These are phyloP conservation scores for Plagodis dolabraria DNA, from an alignment of 2,888 invertebrate genomes.

Conservation along the genomic window DNA sequence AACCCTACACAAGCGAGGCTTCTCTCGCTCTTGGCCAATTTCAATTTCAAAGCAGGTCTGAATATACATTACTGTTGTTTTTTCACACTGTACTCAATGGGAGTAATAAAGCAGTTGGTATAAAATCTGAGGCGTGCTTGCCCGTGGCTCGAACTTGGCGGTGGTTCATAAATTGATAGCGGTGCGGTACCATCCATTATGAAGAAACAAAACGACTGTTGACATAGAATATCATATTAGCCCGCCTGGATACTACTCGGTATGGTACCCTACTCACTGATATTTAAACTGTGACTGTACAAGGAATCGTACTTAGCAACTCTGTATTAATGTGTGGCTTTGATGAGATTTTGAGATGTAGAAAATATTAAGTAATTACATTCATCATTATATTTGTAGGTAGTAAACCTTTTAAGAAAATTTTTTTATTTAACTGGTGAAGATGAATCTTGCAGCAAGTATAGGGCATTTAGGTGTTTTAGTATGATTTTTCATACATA, in stretches of 20 bases:
- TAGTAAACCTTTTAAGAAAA: too few relatives aligned
- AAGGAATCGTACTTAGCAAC: not conserved
- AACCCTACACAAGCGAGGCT: too few relatives aligned
- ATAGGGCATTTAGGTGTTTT: too few relatives aligned
- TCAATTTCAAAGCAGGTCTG: too few relatives aligned
- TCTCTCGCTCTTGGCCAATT: too few relatives aligned
- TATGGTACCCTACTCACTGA: slow-evolving; percentile 5
- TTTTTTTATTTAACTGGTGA: too few relatives aligned
- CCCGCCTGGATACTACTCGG: slow-evolving; percentile 24
- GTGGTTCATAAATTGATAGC: slow-evolving; percentile 70
- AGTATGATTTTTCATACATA: too few relatives aligned
- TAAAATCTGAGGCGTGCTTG: slow-evolving; percentile 63
- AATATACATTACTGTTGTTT: slow-evolving; percentile 15
- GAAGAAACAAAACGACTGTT: slow-evolving; percentile 64
- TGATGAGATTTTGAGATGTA: not conserved
- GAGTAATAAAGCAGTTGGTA: slow-evolving; percentile 71
- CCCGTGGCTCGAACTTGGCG: slow-evolving; percentile 18
- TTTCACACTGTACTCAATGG: slow-evolving; percentile 66
- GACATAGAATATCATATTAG: slow-evolving; percentile 49
- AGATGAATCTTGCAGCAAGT: too few relatives aligned
- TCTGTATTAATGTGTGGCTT: too few relatives aligned
- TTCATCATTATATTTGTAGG: too few relatives aligned
- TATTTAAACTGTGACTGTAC: not conserved
- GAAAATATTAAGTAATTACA: not conserved
- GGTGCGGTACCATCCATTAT: slow-evolving; percentile 58